Conservation (phyloP, 2,797 vertebrate genomes). For the Sardinella longiceps region DNA sequence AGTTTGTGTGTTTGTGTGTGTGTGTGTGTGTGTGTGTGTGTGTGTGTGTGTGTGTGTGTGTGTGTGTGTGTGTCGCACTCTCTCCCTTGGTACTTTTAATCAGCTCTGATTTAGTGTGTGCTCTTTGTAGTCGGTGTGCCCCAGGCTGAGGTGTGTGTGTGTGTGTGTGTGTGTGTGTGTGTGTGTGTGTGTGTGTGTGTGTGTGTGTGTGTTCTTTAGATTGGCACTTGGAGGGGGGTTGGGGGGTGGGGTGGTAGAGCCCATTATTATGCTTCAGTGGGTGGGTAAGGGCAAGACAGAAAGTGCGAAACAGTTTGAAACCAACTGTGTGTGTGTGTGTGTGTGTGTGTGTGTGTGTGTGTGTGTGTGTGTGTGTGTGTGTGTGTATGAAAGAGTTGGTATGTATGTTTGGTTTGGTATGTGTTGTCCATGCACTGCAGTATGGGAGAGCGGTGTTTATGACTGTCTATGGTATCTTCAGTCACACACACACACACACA, state of each 20-base stretch:
- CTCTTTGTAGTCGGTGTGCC: not conserved
- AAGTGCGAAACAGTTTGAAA: not conserved
- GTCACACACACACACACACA: conserved; percentile 13
- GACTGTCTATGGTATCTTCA: too few species aligned
- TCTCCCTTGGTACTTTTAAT: conserved; percentile 1
- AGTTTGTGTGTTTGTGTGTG: not conserved
- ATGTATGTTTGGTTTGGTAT: too few species aligned
- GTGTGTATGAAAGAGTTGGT: not conserved
- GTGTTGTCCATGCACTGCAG: too few species aligned
- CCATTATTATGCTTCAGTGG: not conserved
- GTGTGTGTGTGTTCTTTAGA: too few species aligned
- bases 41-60: not conserved
- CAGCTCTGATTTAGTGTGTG: not conserved
- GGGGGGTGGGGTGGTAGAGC: not conserved
- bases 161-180: too few species aligned
- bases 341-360: not conserved
- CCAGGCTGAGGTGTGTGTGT: not conserved
- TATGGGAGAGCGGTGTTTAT: too few species aligned
- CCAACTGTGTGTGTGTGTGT: not conserved
- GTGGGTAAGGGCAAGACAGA: not conserved
- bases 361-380: not conserved
- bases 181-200: too few species aligned
- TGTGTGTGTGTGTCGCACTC: too few species aligned
- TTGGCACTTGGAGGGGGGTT: too few species aligned
- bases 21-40: not conserved